Evolutionary conservation across 2,888 invertebrate genomes (phyloP), one percentile per base, ranked within the genome.

Genomic region (Bembecia ichneumoniformis): DNA sequence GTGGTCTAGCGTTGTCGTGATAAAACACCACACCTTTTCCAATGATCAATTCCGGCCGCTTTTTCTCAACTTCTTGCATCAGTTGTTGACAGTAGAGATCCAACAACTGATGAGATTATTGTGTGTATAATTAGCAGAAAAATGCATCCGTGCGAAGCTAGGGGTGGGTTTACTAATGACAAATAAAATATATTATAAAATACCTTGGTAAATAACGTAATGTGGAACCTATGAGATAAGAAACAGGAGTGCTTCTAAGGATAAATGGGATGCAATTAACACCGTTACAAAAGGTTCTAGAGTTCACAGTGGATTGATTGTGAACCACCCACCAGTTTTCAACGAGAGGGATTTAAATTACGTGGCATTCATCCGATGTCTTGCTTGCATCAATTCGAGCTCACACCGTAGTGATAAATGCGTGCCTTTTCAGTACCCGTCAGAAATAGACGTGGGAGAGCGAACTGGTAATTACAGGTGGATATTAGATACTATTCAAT

Each of bases 391-490:
- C 71, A 72, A 73, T 40, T 40, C 14, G 40, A 74, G 70, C 68
- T 59, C 59, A 63, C 64, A 64, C 61, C 55, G 62, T 66, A 63
- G 68, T 78, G 78, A 81, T 79, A 77, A 81, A 83, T 82, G 75
- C 66, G 58, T 60, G 67, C 75, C 74, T 78, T 78, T 80, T 68
- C 75, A 80, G 63, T 64, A 57, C 64, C 64, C 64, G 73, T 68
- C 68, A 63, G 70, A 64, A 63, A 61, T 57, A 64, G 64, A 72
- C 66, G 63, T 67, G 65, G 66, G 64, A 67, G 71, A 74, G 71
- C 69, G 66, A 64, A 65, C 40, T 40, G 62, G 70, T 76, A 72
- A 76, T 77, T 74, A 73, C 64, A 55, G 55, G 50, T 55, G 58
- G 53, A 40, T 40, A 40, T 40, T 40, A 40, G 40, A 13, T 14